These are phyloP conservation scores for Limnodromus scolopaceus DNA, from an alignment of 2,797 vertebrate species.

Conservation along the genomic window DNA sequence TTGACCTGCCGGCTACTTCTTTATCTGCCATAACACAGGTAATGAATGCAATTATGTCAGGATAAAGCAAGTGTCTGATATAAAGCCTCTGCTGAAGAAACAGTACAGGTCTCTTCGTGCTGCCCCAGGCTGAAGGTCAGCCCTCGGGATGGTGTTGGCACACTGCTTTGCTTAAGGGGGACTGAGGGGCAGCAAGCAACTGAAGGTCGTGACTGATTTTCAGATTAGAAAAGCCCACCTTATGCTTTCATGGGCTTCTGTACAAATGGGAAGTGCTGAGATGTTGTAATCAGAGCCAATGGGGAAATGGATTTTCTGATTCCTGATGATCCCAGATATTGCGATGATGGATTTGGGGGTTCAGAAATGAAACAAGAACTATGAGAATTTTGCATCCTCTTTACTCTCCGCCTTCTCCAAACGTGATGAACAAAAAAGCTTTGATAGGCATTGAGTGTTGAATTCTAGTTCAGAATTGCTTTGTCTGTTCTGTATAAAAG, in stretches of 20 bases:
- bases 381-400: neutral
- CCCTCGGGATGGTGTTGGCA: neutral
- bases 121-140: neutral
- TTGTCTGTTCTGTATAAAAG: neutral
- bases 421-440: neutral
- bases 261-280: neutral
- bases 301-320: neutral
- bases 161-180: neutral
- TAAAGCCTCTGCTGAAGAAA: neutral
- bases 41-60: neutral
- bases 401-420: neutral
- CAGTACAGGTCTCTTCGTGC: accelerated
- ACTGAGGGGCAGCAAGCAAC: neutral
- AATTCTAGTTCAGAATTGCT: neutral
- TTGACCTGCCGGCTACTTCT: neutral
- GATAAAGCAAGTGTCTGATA: neutral
- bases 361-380: neutral
- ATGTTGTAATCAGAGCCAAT: neutral
- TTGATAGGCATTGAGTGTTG: neutral
- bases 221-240: neutral
- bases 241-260: neutral
- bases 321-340: neutral
- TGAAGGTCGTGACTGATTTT: neutral
- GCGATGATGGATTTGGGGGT: neutral
- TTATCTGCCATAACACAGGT: neutral